A percentile compares a stretch with the other conserved stretches of the same genome.
phyloP scores from a whole-genome alignment of 2,113 vertebrate genomes.

The Chloebia gouldiae region DNA sequence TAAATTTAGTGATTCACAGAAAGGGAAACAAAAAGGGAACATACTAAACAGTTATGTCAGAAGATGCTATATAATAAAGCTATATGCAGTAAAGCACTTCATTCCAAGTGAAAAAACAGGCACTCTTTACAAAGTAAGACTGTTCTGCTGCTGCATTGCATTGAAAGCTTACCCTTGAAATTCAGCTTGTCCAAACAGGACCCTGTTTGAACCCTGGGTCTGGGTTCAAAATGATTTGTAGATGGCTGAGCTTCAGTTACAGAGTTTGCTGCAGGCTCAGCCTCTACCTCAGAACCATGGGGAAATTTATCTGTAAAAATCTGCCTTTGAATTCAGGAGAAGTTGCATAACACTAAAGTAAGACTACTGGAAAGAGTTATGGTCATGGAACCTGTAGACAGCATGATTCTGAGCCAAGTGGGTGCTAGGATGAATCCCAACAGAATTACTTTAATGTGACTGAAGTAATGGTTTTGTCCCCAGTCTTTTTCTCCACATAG shows the following conservation, averaged over 20 bases:
- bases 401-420: neutral
- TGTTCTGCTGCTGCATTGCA: neutral
- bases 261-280: neutral
- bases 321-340: neutral
- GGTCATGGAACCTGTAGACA: neutral
- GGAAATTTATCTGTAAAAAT: neutral
- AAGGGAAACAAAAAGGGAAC: neutral
- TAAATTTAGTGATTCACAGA: conserved; percentile 1
- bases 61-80: neutral
- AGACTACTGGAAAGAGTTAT: neutral
- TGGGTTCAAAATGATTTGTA: neutral
- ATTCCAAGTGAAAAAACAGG: neutral
- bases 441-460: neutral
- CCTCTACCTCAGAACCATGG: neutral
- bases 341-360: neutral
- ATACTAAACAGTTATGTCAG: neutral
- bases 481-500: neutral
- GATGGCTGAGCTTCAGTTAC: neutral
- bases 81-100: neutral
- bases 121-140: neutral
- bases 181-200: neutral
- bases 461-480: neutral
- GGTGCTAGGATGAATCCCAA: neutral
- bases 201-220: neutral
- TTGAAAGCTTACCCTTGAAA: neutral